Evolutionary conservation across 2,888 invertebrate genomes (phyloP).

Genomic region (Cheilosia pagana): DNA sequence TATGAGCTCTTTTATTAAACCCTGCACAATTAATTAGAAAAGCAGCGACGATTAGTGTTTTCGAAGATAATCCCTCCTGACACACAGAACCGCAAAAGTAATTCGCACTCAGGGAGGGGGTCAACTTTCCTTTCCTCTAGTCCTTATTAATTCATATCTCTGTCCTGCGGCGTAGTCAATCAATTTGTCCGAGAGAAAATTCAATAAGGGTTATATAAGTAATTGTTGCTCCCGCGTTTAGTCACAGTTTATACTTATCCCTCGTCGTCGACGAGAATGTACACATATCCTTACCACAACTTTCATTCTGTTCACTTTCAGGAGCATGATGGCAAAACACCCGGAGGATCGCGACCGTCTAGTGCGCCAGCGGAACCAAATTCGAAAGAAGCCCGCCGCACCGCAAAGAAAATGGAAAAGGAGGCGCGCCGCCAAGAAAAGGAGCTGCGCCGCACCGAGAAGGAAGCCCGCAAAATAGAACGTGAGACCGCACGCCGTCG

Average conservation of each 20-base stretch:
- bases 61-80: constrained; percentile 17
- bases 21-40: constrained; percentile 24
- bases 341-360: constrained; percentile 81
- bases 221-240: background rate
- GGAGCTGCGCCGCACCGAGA: constrained; percentile 82
- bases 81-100: constrained; percentile 4
- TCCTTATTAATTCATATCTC: constrained; percentile 21
- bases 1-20: constrained; percentile 28
- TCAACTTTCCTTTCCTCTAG: background rate
- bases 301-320: constrained; percentile 77
- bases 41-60: constrained; percentile 25
- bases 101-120: background rate
- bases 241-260: constrained; percentile 1
- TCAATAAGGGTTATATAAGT: constrained; percentile 3
- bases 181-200: background rate
- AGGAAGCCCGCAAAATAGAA: constrained; percentile 83
- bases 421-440: constrained; percentile 83
- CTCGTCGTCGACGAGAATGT: constrained; percentile 21
- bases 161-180: constrained; percentile 2
- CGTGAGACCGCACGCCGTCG: constrained; percentile 82
- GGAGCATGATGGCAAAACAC: constrained; percentile 82
- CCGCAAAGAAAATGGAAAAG: constrained; percentile 83
- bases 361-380: constrained; percentile 83
- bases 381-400: constrained; percentile 82
- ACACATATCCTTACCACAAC: constrained; percentile 31